A percentile compares a stretch with the other conserved stretches of the same genome.
Conservation (phyloP, 2,113 vertebrate species). For the Lamprotornis superbus region DNA sequence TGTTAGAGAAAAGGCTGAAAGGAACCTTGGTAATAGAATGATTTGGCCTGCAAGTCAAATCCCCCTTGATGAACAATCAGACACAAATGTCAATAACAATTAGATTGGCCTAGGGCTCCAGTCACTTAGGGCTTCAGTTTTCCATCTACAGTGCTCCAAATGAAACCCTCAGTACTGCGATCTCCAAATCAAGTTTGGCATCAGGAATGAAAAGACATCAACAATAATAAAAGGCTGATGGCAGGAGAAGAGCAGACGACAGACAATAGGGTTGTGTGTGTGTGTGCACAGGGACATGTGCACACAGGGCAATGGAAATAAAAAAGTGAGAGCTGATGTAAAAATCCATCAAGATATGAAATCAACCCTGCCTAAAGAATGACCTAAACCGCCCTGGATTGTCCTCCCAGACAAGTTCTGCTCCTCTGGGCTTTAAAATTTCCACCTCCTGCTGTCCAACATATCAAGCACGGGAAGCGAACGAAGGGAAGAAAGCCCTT, state of each 20-base stretch:
- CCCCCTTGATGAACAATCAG: constrained; percentile 79
- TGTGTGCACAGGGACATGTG: background rate
- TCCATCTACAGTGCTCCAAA: constrained; percentile 67
- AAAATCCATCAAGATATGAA: constrained; percentile 35
- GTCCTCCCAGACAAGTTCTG: constrained; percentile 14
- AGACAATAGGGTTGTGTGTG: background rate
- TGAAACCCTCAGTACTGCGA: constrained; percentile 67
- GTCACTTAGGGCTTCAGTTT: constrained; percentile 80
- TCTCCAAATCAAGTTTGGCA: constrained; percentile 81
- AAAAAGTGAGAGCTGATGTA: background rate
- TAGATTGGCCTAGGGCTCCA: constrained; percentile 78
- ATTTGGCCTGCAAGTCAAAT: constrained; percentile 70
- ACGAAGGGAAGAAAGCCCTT: constrained; percentile 19
- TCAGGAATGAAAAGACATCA: constrained; percentile 80
- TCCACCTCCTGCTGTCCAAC: constrained; percentile 44
- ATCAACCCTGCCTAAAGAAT: background rate
- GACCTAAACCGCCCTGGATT: background rate
- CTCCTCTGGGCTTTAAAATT: constrained; percentile 38
- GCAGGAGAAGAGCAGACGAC: constrained; percentile 55
- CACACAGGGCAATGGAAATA: background rate
- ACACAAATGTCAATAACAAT: constrained; percentile 85
- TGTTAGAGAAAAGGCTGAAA: constrained; percentile 56
- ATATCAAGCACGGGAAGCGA: constrained; percentile 24
- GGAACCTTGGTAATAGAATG: constrained; percentile 70
- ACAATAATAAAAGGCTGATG: constrained; percentile 71